Evolutionary conservation across 2,797 vertebrate species (phyloP).

Genomic region (Dermochelys coriacea): DNA sequence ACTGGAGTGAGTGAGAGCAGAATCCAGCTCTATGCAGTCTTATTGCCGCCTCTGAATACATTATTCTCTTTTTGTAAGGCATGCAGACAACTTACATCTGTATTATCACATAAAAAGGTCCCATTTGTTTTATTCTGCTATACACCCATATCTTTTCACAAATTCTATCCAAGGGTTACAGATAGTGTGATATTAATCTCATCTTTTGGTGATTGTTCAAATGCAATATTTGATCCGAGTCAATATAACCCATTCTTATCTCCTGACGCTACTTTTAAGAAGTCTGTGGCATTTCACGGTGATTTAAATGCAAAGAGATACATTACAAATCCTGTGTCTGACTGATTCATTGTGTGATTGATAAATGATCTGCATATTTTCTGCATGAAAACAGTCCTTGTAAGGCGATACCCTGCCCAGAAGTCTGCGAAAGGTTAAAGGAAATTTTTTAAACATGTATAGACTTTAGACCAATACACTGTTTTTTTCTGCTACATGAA

Average conservation of each 20-base stretch:
- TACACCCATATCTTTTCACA: neutral
- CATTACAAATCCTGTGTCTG: constrained; percentile 26
- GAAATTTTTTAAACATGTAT: neutral
- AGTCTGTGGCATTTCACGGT: neutral
- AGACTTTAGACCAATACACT: neutral
- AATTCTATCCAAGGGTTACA: neutral
- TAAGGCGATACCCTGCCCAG: constrained; percentile 14
- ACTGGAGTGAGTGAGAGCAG: neutral
- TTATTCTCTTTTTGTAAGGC: neutral
- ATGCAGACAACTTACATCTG: neutral
- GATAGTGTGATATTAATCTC: neutral
- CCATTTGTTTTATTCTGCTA: neutral
- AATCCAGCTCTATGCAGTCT: neutral
- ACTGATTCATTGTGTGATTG: constrained; percentile 64
- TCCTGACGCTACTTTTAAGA: neutral
- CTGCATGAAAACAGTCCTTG: constrained; percentile 40
- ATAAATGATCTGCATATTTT: constrained; percentile 63
- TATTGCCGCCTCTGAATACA: neutral
- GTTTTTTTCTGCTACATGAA: neutral
- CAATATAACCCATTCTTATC: constrained; percentile 31
- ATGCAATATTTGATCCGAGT: neutral
- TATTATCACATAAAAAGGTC: neutral
- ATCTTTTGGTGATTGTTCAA: neutral
- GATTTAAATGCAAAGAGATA: constrained; percentile 36
- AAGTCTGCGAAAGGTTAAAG: constrained; percentile 20